Conservation (phyloP, 2,888 invertebrate genomes). For the Calameuta filiformis region DNA sequence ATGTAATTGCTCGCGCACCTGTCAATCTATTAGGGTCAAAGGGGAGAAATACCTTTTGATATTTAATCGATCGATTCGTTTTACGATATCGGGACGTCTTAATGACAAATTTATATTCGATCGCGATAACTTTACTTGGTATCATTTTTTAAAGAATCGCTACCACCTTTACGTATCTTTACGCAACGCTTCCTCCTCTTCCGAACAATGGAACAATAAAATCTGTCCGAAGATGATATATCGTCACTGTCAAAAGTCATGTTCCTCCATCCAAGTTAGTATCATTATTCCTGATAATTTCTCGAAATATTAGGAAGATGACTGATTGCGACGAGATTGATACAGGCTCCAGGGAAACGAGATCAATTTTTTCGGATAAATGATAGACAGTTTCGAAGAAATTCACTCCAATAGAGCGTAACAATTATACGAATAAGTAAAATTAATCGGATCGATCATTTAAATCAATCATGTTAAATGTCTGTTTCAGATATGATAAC, state of each 20-base stretch:
- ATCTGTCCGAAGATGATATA: background rate
- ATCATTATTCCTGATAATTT: conserved; percentile 2
- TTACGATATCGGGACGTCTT: background rate
- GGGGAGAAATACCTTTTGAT: background rate
- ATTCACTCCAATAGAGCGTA: background rate
- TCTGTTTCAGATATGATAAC: conserved; percentile 86
- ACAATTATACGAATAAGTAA: too few species aligned
- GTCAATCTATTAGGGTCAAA: background rate
- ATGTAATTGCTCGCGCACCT: too few species aligned
- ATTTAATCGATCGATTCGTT: background rate
- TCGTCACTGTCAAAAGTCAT: conserved; percentile 3
- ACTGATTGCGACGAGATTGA: background rate
- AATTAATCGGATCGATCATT: background rate
- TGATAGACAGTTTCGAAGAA: background rate
- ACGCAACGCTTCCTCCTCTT: background rate
- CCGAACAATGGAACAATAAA: background rate
- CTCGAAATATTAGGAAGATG: background rate
- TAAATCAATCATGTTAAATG: background rate
- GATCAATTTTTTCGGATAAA: background rate
- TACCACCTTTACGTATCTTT: too few species aligned
- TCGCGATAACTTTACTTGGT: background rate
- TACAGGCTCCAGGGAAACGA: background rate
- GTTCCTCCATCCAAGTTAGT: background rate
- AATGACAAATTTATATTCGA: background rate
- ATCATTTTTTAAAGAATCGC: too few species aligned